These are phyloP conservation scores for Drosophila tropicalis DNA, from an alignment of 1,140 invertebrate species.

Conservation along the genomic window DNA sequence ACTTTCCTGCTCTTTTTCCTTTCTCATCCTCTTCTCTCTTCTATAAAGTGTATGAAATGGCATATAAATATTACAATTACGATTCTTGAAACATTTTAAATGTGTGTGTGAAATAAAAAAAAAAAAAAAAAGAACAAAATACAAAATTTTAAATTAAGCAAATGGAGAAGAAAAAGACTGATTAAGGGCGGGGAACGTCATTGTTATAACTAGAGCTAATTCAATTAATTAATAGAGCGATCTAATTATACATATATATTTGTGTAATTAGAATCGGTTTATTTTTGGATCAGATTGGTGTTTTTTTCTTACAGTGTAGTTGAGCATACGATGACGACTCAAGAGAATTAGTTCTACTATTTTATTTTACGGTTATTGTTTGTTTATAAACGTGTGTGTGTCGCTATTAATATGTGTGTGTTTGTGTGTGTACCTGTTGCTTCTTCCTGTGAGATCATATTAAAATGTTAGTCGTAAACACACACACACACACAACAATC, in stretches of 20 bases:
- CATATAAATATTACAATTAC: conserved; percentile 76
- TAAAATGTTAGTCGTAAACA: conserved; percentile 48
- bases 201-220: conserved; percentile 51
- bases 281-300: conserved; percentile 68
- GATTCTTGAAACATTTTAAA: conserved; percentile 66
- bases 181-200: background rate
- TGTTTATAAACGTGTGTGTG: conserved; percentile 37
- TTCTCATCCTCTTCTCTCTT: background rate
- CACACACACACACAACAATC: conserved; percentile 19
- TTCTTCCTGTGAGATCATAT: conserved; percentile 72
- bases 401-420: conserved; percentile 14
- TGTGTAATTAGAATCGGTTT: conserved; percentile 13
- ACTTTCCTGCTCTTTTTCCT: background rate
- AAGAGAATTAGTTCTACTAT: conserved; percentile 45
- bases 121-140: conserved; percentile 44
- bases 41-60: background rate
- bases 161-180: conserved; percentile 31
- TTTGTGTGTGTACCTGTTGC: conserved; percentile 35
- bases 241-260: background rate
- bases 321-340: conserved; percentile 22
- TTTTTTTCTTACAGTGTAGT: conserved; percentile 74
- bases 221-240: conserved; percentile 42
- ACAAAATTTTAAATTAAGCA: conserved; percentile 29
- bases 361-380: conserved; percentile 47
- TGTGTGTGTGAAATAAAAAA: conserved; percentile 48